phyloP scores from a whole-genome alignment of 1,140 invertebrate genomes.

The Polypedilum pembai region DNA sequence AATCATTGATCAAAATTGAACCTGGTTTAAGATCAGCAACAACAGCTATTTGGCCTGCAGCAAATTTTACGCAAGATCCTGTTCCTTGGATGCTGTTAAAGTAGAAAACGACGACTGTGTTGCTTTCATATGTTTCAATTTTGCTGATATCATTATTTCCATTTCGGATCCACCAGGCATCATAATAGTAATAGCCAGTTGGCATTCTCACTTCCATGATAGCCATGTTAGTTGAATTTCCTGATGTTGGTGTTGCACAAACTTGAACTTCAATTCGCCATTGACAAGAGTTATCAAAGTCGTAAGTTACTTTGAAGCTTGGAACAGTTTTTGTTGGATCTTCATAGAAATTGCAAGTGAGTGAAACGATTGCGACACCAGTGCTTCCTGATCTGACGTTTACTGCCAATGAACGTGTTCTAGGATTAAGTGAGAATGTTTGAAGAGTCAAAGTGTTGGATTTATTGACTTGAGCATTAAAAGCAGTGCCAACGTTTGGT shows the following conservation, averaged over 20 bases:
- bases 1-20: neutral
- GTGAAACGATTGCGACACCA: neutral
- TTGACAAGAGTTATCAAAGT: neutral
- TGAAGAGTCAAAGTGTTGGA: slow-evolving; percentile 46
- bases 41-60: neutral
- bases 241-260: neutral
- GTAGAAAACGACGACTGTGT: neutral
- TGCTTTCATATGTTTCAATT: neutral
- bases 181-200: neutral
- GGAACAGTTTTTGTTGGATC: neutral
- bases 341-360: slow-evolving; percentile 15
- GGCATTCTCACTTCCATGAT: neutral
- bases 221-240: neutral
- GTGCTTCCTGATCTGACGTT: neutral
- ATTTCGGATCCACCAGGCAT: neutral
- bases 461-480: slow-evolving; percentile 35
- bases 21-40: neutral
- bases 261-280: no score
- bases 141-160: neutral
- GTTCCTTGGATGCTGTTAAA: neutral
- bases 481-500: neutral
- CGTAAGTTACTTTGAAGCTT: neutral
- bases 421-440: slow-evolving; percentile 39
- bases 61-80: neutral
- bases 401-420: neutral